Evolutionary conservation across 2,797 vertebrate genomes (phyloP), one percentile per base, ranked within the genome.

Genomic region (Danio albolineatus): DNA sequence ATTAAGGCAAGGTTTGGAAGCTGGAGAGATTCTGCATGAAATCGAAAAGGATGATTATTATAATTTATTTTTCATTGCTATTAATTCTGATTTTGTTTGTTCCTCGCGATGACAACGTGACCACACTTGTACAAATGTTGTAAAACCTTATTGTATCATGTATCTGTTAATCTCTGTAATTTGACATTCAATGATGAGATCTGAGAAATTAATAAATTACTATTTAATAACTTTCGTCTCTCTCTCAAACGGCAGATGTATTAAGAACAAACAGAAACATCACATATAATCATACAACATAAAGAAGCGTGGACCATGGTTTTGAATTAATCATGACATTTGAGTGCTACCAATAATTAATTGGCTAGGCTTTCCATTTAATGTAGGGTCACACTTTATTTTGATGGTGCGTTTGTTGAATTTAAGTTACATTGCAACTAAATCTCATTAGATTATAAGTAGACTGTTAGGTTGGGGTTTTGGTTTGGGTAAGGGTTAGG

Each of bases 201-300:
- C 89, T 85, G 89, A 90, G 88, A 92, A 92, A 92, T 89, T 82
- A 93, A 93, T 94, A 94, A 93, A 94, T 93, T 88, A 90, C 90
- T 93, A 92, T 91, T 89, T 93, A 92, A 92, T 86, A 83, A 82
- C 67, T 62, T 61, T 81, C 73, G 36, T 13, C 73, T 82, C 59
- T 46, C 54, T 51, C 80, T 76, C 59, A 74, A 54, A n/a, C 21
- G 19, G 38, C 21, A 53, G 53, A 36, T n/a, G 4, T 59, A 60
- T 73, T 60, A 13, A 10, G 8, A 51, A 49, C 13, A 49, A 62
- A 5, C 51, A 21, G 7, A 72, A 72, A 6, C 17, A 49, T 16
- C n/a, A 17, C 7, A 9, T 60, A 7, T 28, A 28, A 28, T 17
- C 41, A 36, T 53, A 59, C 5, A 46, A 4, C 14, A 17, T 2